These are phyloP conservation scores for Peromyscus eremicus DNA, from an alignment of 2,797 vertebrate genomes.

Conservation along the genomic window DNA sequence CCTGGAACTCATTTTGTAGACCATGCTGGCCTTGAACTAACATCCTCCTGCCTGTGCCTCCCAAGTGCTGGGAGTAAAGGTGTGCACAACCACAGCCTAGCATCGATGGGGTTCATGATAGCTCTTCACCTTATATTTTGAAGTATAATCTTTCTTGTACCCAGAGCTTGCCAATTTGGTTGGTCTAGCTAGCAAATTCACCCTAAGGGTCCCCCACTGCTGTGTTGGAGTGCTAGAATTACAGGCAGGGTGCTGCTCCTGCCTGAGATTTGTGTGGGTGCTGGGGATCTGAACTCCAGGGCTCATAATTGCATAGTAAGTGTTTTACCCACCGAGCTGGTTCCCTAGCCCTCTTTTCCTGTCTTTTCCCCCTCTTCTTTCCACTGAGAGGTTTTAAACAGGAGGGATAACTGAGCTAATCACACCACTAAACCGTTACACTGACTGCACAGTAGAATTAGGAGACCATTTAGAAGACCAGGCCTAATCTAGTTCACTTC, in stretches of 20 bases:
- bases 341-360: neutral
- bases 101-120: neutral
- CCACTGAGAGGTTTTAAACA: slow-evolving; percentile 13
- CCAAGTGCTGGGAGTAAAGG: neutral
- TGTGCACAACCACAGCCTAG: neutral
- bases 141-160: neutral
- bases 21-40: neutral
- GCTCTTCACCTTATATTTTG: neutral
- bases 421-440: neutral
- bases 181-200: neutral
- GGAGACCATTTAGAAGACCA: neutral
- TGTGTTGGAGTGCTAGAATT: neutral
- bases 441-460: neutral
- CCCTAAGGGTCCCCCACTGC: neutral
- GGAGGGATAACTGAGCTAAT: neutral
- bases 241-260: neutral
- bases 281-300: neutral
- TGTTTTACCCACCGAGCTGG: neutral
- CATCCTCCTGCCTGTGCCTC: neutral
- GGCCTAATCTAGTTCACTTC: neutral
- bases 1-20: neutral
- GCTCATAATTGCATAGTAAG: neutral
- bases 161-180: neutral
- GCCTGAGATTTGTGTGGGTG: neutral
- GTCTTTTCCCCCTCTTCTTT: neutral